Conservation (phyloP, 2,888 invertebrate genomes). For the Heliothis peltigera region DNA sequence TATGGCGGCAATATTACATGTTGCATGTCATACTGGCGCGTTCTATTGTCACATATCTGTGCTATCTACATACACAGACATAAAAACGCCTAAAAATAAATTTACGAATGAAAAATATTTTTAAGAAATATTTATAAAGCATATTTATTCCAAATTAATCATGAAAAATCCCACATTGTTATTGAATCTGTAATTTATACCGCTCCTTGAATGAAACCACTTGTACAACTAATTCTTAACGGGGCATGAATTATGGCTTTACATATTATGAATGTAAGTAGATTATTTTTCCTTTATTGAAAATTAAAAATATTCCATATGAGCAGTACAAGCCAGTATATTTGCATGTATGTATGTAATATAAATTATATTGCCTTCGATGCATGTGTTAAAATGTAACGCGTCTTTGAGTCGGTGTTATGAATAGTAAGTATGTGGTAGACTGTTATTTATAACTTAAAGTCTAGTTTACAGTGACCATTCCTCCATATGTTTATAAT, state of each 20-base stretch:
- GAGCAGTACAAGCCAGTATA: background rate
- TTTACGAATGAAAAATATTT: too few relatives aligned
- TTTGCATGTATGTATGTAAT: constrained; percentile 16
- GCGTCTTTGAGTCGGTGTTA: constrained; percentile 37
- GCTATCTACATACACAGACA: too few relatives aligned
- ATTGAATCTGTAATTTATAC: background rate
- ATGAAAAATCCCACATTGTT: background rate
- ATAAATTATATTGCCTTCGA: constrained; percentile 32
- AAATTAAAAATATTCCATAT: constrained; percentile 3
- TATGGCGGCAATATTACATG: constrained; percentile 17
- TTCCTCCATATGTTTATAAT: background rate
- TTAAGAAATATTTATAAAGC: too few relatives aligned
- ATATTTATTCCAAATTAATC: background rate
- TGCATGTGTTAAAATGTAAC: constrained; percentile 34
- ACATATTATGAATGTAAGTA: too few relatives aligned
- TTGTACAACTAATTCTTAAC: background rate
- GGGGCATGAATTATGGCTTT: too few relatives aligned
- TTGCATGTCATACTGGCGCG: background rate
- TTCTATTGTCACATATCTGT: constrained; percentile 11
- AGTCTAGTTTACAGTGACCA: constrained; percentile 8
- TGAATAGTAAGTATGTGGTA: constrained; percentile 42
- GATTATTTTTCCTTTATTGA: background rate
- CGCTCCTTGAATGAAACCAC: constrained; percentile 1
- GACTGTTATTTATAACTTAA: constrained; percentile 30
- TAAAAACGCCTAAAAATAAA: background rate